Conservation (phyloP, 1,140 invertebrate genomes). For the Rhagoletis zephyria region DNA sequence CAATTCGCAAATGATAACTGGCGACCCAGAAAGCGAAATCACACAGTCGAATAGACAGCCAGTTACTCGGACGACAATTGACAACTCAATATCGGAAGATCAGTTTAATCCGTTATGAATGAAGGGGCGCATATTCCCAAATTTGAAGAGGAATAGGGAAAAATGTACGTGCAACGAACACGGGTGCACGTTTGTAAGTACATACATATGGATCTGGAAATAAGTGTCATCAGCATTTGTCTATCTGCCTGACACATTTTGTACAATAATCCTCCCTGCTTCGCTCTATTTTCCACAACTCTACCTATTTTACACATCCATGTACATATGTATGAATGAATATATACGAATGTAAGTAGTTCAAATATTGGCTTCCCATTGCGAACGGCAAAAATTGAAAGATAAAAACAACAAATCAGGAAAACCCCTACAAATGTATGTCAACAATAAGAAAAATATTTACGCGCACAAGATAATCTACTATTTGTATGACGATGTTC, state of each 20-base stretch:
- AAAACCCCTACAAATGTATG: conserved; percentile 44
- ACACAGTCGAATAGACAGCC: conserved; percentile 27
- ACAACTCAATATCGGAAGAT: conserved; percentile 46
- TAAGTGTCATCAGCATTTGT: not conserved
- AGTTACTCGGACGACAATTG: conserved; percentile 24
- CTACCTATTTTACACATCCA: no score
- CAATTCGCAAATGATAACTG: conserved; percentile 39
- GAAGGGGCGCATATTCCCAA: not conserved
- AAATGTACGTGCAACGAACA: not conserved
- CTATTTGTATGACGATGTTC: conserved; percentile 48
- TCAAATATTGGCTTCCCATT: conserved; percentile 20
- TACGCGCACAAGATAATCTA: conserved; percentile 72
- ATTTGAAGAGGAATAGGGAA: not conserved
- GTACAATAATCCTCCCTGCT: no score
- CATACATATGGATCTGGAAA: not conserved
- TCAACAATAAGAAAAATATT: conserved; percentile 67
- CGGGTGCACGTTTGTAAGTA: not conserved
- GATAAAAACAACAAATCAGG: conserved; percentile 17
- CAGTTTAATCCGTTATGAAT: conserved; percentile 46
- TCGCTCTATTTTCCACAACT: no score
- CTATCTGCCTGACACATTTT: conserved; percentile 21
- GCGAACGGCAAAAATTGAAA: not conserved
- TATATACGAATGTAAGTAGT: not conserved
- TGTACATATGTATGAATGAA: no score
- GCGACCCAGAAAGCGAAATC: not conserved